phyloP scores from a whole-genome alignment of 2,797 vertebrate genomes.

The Poecile montanus region DNA sequence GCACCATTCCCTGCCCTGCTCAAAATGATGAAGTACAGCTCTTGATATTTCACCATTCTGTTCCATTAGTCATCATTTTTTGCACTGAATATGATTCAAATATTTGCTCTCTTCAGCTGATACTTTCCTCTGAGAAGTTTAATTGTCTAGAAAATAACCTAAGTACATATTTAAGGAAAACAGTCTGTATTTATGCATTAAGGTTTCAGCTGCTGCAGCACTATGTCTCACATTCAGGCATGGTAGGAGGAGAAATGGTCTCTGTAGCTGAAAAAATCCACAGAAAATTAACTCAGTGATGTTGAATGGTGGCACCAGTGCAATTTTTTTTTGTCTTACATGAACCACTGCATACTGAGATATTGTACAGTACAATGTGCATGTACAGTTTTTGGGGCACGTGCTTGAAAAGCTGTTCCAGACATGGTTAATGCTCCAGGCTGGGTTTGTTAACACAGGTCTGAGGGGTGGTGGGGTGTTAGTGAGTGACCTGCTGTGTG shows the following conservation, averaged over 20 bases:
- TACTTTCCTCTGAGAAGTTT: neutral
- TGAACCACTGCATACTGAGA: neutral
- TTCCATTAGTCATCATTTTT: neutral
- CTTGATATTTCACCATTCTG: conserved; percentile 21
- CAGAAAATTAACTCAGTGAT: neutral
- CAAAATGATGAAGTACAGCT: neutral
- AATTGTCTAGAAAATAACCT: conserved; percentile 37
- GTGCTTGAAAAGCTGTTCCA: neutral
- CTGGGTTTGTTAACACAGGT: neutral
- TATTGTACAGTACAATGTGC: neutral
- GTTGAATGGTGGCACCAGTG: neutral
- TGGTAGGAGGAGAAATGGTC: neutral
- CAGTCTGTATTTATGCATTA: neutral
- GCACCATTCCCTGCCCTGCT: neutral
- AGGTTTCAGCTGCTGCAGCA: neutral
- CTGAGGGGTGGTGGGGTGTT: neutral
- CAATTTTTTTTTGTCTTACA: neutral
- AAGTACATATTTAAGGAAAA: conserved; percentile 15
- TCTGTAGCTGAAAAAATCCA: neutral
- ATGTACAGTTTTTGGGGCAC: neutral
- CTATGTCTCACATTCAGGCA: neutral
- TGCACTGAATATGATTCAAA: conserved; percentile 9
- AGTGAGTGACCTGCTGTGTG: neutral
- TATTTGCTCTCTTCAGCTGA: conserved; percentile 27
- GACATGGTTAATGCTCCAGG: neutral